Percentiles rank a stretch among this genome's conserved stretches.
phyloP scores from a whole-genome alignment of 2,113 vertebrate species.

The Anguilla rostrata region DNA sequence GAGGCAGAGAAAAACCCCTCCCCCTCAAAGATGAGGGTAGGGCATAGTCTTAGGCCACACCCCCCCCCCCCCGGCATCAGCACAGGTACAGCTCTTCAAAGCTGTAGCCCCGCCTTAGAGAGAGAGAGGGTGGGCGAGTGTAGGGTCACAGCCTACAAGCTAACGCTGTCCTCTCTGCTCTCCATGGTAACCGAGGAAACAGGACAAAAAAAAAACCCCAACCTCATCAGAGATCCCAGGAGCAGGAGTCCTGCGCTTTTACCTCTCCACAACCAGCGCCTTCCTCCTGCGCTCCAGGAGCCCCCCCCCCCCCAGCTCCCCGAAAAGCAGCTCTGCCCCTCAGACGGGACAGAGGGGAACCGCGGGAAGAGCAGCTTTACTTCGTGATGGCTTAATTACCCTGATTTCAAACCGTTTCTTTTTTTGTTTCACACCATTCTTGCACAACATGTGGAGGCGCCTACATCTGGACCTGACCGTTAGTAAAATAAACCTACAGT shows the following conservation, averaged over 20 bases:
- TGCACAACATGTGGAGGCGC: too few relatives aligned
- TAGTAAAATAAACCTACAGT: neutral
- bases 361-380: conserved; percentile 12
- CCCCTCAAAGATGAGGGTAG: neutral
- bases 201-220: neutral
- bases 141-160: neutral
- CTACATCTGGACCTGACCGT: neutral
- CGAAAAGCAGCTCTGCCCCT: neutral
- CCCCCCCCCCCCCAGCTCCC: too few relatives aligned
- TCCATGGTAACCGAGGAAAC: neutral
- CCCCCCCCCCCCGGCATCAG: neutral
- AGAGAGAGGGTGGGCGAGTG: neutral
- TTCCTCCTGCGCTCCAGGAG: too few relatives aligned
- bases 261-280: neutral
- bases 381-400: conserved; percentile 32
- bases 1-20: neutral
- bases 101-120: conserved; percentile 8
- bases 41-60: neutral
- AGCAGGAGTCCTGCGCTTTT: neutral
- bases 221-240: neutral
- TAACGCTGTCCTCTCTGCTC: neutral
- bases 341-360: neutral
- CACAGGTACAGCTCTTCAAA: conserved; percentile 12
- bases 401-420: neutral
- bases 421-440: neutral